Conservation (phyloP, 1,140 invertebrate species). For the Temnothorax nylanderi region DNA sequence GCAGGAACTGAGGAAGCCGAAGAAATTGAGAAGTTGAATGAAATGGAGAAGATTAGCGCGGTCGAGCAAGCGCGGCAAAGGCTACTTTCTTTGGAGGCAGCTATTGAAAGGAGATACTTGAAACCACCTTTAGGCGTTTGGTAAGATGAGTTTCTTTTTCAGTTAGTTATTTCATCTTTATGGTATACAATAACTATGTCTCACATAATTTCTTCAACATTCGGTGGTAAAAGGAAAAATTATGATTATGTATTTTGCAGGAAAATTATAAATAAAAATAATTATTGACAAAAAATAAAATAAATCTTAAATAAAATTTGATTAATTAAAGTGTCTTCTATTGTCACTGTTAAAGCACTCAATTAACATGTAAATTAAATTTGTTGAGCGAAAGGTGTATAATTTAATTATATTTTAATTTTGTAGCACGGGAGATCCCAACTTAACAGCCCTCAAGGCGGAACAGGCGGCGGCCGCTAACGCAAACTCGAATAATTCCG, state of each 20-base stretch:
- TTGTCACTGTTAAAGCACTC: not conserved
- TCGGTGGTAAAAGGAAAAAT: not conserved
- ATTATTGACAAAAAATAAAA: not conserved
- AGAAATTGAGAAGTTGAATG: slow-evolving; percentile 86
- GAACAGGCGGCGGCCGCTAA: slow-evolving; percentile 83
- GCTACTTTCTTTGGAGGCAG: slow-evolving; percentile 93
- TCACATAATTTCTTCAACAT: not conserved
- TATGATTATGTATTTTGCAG: not conserved
- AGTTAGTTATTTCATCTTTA: not conserved
- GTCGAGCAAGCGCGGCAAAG: slow-evolving; percentile 91
- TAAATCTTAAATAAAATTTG: not conserved
- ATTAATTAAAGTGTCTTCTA: not conserved
- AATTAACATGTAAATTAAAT: slow-evolving; percentile 13
- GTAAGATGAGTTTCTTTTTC: slow-evolving; percentile 81
- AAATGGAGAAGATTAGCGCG: slow-evolving; percentile 87
- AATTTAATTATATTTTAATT: slow-evolving; percentile 6
- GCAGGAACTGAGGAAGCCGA: slow-evolving; percentile 87
- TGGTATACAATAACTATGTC: not conserved
- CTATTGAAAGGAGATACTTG: slow-evolving; percentile 96
- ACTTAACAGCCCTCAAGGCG: slow-evolving; percentile 85
- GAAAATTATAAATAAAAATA: not conserved
- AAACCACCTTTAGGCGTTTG: slow-evolving; percentile 95
- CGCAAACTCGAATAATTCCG: slow-evolving; percentile 79
- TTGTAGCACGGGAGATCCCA: slow-evolving; percentile 87
- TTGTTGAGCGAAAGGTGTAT: not conserved